A percentile compares a stretch with the other conserved stretches of the same genome.
These are phyloP conservation scores for Sternotherus odoratus DNA, from an alignment of 2,797 vertebrate species.

Conservation along the genomic window DNA sequence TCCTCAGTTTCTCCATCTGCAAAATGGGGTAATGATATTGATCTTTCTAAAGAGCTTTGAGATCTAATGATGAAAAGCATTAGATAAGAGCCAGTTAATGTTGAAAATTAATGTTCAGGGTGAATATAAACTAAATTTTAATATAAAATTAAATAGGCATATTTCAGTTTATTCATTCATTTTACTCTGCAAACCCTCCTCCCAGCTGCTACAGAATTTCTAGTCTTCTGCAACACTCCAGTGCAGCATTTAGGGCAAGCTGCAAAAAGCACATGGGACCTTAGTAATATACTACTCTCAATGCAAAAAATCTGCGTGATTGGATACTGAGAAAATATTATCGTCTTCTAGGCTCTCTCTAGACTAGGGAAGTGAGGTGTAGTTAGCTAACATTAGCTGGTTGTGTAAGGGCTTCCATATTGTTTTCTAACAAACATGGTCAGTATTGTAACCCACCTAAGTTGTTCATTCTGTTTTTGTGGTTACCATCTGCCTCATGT, in stretches of 20 bases:
- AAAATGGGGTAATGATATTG: not conserved
- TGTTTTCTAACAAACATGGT: not conserved
- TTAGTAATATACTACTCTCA: not conserved
- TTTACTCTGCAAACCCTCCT: not conserved
- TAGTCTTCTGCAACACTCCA: not conserved
- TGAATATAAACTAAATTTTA: not conserved
- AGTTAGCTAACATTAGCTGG: not conserved
- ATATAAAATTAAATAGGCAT: not conserved
- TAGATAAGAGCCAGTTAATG: not conserved
- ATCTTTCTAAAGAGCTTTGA: not conserved
- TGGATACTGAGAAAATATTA: not conserved
- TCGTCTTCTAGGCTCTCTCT: rapidly evolving
- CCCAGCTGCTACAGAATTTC: not conserved
- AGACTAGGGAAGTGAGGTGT: not conserved
- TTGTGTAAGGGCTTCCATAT: not conserved
- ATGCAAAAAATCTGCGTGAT: not conserved
- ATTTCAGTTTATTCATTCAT: not conserved
- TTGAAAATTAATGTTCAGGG: not conserved
- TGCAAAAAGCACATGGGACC: not conserved
- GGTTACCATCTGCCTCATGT: not conserved
- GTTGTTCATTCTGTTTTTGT: not conserved
- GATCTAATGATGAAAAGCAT: not conserved
- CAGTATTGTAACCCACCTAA: not conserved
- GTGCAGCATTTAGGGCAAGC: not conserved
- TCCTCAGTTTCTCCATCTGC: not conserved